A percentile compares a stretch with the other conserved stretches of the same genome.
phyloP scores from a whole-genome alignment of 2,797 vertebrate genomes.

The Coregonus ussuriensis region DNA sequence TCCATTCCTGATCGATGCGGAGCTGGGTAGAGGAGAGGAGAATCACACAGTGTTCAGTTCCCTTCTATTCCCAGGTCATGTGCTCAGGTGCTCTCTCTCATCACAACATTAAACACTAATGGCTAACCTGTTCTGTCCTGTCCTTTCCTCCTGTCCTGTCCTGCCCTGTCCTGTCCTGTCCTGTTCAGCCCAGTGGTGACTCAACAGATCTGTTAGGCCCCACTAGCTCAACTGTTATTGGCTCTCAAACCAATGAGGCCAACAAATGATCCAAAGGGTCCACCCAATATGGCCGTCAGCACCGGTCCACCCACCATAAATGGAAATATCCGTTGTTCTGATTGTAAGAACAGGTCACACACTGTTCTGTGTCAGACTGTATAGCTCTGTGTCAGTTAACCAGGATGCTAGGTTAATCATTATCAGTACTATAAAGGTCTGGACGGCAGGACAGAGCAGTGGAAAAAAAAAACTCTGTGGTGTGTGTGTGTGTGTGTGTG shows the following conservation, averaged over 20 bases:
- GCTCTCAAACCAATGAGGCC: neutral
- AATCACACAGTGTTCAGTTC: slow-evolving; percentile 56
- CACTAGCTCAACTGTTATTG: neutral
- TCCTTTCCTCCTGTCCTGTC: too few species aligned
- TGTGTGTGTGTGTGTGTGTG: too few species aligned
- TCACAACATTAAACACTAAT: too few species aligned
- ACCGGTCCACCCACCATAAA: neutral
- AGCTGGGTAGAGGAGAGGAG: slow-evolving; percentile 10
- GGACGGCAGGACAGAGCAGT: neutral
- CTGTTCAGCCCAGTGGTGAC: neutral
- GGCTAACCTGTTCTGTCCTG: too few species aligned
- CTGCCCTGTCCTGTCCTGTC: neutral
- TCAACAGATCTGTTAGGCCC: neutral
- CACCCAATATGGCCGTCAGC: neutral
- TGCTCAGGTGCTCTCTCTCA: too few species aligned
- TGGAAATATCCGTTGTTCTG: neutral
- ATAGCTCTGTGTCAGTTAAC: neutral
- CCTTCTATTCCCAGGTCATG: neutral
- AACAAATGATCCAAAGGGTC: neutral
- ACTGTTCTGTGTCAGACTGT: neutral
- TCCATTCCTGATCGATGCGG: slow-evolving; percentile 46
- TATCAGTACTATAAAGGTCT: neutral
- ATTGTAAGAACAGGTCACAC: neutral
- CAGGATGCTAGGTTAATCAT: neutral
- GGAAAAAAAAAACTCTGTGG: neutral